phyloP scores from a whole-genome alignment of 2,113 vertebrate genomes.

The Centropristis striata region DNA sequence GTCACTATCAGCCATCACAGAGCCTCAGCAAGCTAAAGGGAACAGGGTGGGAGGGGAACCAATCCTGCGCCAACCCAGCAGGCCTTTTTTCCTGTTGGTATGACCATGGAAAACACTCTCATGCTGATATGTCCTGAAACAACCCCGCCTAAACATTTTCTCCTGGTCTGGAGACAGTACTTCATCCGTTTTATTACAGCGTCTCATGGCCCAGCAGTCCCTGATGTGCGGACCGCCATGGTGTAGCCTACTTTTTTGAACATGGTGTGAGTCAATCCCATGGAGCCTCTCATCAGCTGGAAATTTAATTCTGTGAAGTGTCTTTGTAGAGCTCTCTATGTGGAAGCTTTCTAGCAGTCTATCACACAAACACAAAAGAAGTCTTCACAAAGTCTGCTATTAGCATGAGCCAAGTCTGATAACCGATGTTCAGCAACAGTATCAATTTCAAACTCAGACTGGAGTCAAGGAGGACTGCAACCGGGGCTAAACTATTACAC shows the following conservation, averaged over 20 bases:
- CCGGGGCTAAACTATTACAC: neutral
- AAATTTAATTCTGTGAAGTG: neutral
- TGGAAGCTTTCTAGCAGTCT: neutral
- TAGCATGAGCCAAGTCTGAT: neutral
- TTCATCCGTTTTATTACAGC: slow-evolving; percentile 38
- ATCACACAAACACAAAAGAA: slow-evolving; percentile 3
- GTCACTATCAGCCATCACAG: slow-evolving; percentile 57
- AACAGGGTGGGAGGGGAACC: slow-evolving; percentile 41
- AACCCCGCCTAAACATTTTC: slow-evolving; percentile 34
- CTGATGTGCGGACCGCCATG: neutral
- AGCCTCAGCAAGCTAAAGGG: slow-evolving; percentile 11
- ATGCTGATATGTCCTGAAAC: slow-evolving; percentile 54
- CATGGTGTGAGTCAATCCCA: neutral
- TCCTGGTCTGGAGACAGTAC: slow-evolving; percentile 28
- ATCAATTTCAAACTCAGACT: neutral
- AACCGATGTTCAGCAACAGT: neutral
- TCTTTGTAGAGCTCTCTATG: neutral
- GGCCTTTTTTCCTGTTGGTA: slow-evolving; percentile 35
- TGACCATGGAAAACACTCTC: slow-evolving; percentile 43
- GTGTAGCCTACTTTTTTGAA: slow-evolving; percentile 10
- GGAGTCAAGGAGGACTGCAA: neutral
- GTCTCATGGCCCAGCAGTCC: slow-evolving; percentile 13
- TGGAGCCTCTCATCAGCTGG: slow-evolving; percentile 6
- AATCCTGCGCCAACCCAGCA: slow-evolving; percentile 23
- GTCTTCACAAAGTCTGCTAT: neutral